These are phyloP conservation scores for Epinephelus lanceolatus DNA, from an alignment of 2,113 vertebrate species.

Conservation along the genomic window DNA sequence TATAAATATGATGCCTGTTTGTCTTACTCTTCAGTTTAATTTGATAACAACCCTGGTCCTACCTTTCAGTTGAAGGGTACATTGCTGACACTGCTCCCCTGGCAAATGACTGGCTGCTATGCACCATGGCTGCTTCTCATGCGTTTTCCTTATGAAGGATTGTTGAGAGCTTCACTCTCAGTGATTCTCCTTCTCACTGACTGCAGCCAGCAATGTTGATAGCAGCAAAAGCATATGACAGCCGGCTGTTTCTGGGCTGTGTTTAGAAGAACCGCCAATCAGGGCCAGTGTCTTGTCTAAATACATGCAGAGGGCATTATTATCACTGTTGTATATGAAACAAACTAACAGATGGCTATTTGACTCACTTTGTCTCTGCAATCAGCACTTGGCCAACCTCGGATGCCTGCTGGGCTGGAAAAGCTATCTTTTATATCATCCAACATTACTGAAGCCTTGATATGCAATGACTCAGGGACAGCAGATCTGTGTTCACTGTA, in stretches of 20 bases:
- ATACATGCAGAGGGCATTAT: conserved; percentile 60
- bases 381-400: conserved; percentile 58
- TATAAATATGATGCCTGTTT: conserved; percentile 31
- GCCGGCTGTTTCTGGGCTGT: conserved; percentile 46
- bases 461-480: background rate
- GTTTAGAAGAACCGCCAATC: conserved; percentile 60
- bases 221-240: conserved; percentile 58
- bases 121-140: conserved; percentile 7
- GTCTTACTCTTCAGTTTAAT: conserved; percentile 34
- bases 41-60: conserved; percentile 18
- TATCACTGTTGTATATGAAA: conserved; percentile 52
- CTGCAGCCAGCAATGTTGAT: background rate
- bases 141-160: conserved; percentile 38
- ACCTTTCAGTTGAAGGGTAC: conserved; percentile 24
- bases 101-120: conserved; percentile 48
- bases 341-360: conserved; percentile 63
- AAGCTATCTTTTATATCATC: conserved; percentile 52
- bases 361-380: conserved; percentile 65
- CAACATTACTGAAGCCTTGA: conserved; percentile 28
- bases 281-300: conserved; percentile 50
- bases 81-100: conserved; percentile 46
- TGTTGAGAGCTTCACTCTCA: conserved; percentile 53
- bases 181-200: conserved; percentile 30
- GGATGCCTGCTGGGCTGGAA: conserved; percentile 47
- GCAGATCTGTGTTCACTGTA: background rate